phyloP scores from a whole-genome alignment of 2,888 invertebrate species.

The Pollenia amentaria region DNA sequence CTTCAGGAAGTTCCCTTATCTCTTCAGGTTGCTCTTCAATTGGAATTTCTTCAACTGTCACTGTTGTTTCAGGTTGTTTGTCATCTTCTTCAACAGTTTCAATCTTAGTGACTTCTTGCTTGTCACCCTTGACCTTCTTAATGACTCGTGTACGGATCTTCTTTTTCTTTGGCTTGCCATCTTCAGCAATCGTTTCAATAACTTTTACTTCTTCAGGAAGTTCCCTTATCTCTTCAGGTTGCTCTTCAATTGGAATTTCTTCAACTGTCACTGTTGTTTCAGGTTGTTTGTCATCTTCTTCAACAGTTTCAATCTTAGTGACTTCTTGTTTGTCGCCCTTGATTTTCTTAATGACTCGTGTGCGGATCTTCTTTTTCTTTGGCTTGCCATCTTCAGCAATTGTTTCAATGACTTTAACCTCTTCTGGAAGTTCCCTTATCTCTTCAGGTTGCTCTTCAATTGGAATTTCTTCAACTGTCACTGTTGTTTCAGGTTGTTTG shows the following conservation, averaged over 20 bases:
- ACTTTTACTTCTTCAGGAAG: slow-evolving; percentile 26
- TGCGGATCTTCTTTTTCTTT: slow-evolving; percentile 31
- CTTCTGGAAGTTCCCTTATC: slow-evolving; percentile 6
- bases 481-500: slow-evolving; percentile 31
- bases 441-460: slow-evolving; percentile 18
- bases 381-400: slow-evolving; percentile 28
- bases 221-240: slow-evolving; percentile 1
- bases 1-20: slow-evolving; percentile 5
- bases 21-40: slow-evolving; percentile 5
- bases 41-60: slow-evolving; percentile 18
- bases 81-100: slow-evolving; percentile 42
- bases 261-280: slow-evolving; percentile 34
- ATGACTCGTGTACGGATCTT: slow-evolving; percentile 34
- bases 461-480: slow-evolving; percentile 9
- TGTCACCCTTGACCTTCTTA: slow-evolving; percentile 16
- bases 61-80: slow-evolving; percentile 34
- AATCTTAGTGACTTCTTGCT: slow-evolving; percentile 36
- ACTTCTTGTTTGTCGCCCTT: slow-evolving; percentile 36
- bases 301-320: slow-evolving; percentile 39
- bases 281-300: slow-evolving; percentile 38
- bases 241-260: not conserved
- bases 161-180: slow-evolving; percentile 19
- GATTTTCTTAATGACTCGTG: slow-evolving; percentile 21
- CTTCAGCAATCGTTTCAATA: slow-evolving; percentile 10
- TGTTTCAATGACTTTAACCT: slow-evolving; percentile 20